Conservation (phyloP, 1,140 invertebrate genomes). For the Zaprionus taronus region DNA sequence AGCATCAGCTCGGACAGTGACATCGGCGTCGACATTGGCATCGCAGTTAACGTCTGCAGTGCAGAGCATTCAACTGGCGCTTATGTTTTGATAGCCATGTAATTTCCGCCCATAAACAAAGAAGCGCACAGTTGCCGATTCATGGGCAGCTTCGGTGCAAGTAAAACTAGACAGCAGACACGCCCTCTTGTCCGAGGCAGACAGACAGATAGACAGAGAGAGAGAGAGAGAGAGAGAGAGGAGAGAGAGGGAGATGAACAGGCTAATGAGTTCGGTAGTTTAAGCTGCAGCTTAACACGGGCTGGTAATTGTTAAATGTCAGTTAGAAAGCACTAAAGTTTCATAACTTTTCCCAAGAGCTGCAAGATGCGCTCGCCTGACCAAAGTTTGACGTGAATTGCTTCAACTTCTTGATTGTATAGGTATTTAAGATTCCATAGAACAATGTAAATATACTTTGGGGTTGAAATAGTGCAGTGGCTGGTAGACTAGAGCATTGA, state of each 20-base stretch:
- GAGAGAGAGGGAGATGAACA: neutral
- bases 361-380: constrained; percentile 1
- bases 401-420: neutral
- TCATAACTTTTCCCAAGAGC: constrained; percentile 6
- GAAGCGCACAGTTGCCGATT: constrained; percentile 16
- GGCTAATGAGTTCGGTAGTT: constrained; percentile 40
- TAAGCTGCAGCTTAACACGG: constrained; percentile 3
- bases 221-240: neutral
- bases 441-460: neutral
- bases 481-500: too few species aligned
- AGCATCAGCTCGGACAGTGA: neutral
- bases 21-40: constrained; percentile 1
- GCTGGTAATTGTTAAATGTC: constrained; percentile 8
- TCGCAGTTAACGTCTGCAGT: constrained; percentile 5
- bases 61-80: constrained; percentile 66
- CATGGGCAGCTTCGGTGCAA: constrained; percentile 20
- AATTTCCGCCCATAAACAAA: constrained; percentile 78
- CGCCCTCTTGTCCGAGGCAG: constrained; percentile 1
- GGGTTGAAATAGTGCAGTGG: neutral
- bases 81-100: constrained; percentile 81
- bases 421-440: neutral
- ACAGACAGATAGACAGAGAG: neutral
- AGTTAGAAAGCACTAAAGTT: neutral
- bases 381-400: constrained; percentile 6
- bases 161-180: constrained; percentile 17